phyloP scores from a whole-genome alignment of 2,113 vertebrate species.

The Coreoperca whiteheadi region DNA sequence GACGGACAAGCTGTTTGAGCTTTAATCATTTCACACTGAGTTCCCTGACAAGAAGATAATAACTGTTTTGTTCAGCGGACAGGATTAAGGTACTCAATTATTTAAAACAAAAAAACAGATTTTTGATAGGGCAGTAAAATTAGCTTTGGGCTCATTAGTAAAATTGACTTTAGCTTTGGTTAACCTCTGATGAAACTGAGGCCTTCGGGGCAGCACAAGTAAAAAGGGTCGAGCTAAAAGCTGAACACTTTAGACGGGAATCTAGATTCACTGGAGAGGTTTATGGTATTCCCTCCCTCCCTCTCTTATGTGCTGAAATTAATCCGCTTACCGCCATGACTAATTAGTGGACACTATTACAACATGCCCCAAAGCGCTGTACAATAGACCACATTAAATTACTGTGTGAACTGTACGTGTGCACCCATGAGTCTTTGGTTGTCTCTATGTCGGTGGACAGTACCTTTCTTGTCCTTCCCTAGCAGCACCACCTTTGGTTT shows the following conservation, averaged over 20 bases:
- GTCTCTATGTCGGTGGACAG: not conserved
- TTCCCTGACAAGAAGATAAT: constrained; percentile 38
- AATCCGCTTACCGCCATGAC: constrained; percentile 56
- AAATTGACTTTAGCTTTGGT: not conserved
- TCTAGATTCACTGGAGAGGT: constrained; percentile 16
- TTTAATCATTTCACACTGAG: constrained; percentile 22
- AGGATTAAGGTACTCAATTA: constrained; percentile 31
- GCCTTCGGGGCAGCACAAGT: constrained; percentile 15
- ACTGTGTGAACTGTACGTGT: not conserved
- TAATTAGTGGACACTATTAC: constrained; percentile 66
- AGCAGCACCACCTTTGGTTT: constrained; percentile 98
- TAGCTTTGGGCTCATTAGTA: constrained; percentile 10
- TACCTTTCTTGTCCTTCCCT: constrained; percentile 99
- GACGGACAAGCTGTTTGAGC: constrained; percentile 20
- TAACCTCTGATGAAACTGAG: constrained; percentile 16
- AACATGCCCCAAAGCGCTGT: constrained; percentile 51
- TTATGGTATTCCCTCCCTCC: constrained; percentile 8
- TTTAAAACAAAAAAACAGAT: constrained; percentile 23
- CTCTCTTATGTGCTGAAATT: constrained; percentile 42
- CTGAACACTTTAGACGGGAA: not conserved
- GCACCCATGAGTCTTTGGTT: constrained; percentile 3
- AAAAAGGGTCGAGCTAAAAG: constrained; percentile 19
- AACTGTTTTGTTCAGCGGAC: constrained; percentile 22
- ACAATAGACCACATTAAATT: constrained; percentile 55
- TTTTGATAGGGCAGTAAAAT: constrained; percentile 37